A percentile compares a stretch with the other conserved stretches of the same genome.
phyloP scores from a whole-genome alignment of 2,888 invertebrate species.

The Drosophila neoperkinsi region DNA sequence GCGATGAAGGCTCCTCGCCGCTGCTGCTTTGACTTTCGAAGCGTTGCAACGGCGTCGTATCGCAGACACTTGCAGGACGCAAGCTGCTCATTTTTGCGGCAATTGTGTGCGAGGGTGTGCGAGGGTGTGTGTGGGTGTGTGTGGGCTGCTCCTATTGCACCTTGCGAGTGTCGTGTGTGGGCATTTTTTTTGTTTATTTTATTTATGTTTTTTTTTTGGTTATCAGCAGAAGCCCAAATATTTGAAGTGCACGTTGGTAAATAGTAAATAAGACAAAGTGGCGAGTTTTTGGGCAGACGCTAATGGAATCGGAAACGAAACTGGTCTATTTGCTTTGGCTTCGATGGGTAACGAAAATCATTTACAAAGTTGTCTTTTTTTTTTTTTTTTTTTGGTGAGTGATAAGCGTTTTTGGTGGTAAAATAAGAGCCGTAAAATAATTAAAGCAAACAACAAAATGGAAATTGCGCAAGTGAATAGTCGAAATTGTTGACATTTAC shows the following conservation, averaged over 20 bases:
- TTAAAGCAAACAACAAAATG: constrained; percentile 51
- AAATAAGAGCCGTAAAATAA: constrained; percentile 20
- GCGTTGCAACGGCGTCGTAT: constrained; percentile 80
- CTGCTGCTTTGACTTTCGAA: constrained; percentile 82
- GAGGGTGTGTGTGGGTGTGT: background rate
- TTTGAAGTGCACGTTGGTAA: constrained; percentile 48
- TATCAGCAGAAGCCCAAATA: constrained; percentile 59
- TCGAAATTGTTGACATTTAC: constrained; percentile 43
- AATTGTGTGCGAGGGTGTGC: background rate
- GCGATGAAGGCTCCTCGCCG: constrained; percentile 81
- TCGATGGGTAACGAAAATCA: background rate
- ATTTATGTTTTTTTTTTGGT: background rate
- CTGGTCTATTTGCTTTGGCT: constrained; percentile 34
- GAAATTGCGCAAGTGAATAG: constrained; percentile 54
- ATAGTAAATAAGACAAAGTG: constrained; percentile 32
- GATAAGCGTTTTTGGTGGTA: constrained; percentile 59
- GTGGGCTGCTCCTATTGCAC: constrained; percentile 52
- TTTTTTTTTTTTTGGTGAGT: background rate
- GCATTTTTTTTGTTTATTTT: constrained; percentile 43
- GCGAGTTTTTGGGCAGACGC: constrained; percentile 44
- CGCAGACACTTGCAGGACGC: constrained; percentile 77
- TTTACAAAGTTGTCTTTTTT: constrained; percentile 14
- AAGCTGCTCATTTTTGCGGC: constrained; percentile 63
- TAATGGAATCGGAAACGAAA: constrained; percentile 50
- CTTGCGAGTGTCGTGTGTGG: constrained; percentile 57